Evolutionary conservation across 1,140 invertebrate genomes (phyloP).

Genomic region (Coboldia fuscipes): DNA sequence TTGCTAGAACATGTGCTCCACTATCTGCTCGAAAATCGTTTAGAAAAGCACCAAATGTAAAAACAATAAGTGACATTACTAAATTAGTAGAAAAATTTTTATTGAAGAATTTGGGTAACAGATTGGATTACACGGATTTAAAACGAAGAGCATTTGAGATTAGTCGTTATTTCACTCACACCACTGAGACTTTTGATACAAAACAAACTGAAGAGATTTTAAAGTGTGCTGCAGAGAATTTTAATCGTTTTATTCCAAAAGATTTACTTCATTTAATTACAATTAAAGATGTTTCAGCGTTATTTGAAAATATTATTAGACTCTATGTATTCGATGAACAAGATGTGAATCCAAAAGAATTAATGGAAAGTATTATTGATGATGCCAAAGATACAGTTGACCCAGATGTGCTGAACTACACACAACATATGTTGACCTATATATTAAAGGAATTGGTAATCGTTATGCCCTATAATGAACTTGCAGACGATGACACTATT

Average conservation of each 20-base stretch:
- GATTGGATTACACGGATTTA: constrained; percentile 11
- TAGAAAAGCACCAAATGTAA: constrained; percentile 10
- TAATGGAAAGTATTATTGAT: constrained; percentile 14
- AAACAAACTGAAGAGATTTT: constrained; percentile 13
- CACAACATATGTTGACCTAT: constrained; percentile 9
- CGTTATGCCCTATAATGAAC: neutral
- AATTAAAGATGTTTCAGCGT: constrained; percentile 10
- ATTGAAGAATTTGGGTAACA: constrained; percentile 10
- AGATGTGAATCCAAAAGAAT: constrained; percentile 15
- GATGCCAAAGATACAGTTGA: constrained; percentile 13
- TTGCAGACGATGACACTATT: neutral
- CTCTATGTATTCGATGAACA: constrained; percentile 14
- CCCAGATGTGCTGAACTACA: constrained; percentile 9
- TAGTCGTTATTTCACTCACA: constrained; percentile 13
- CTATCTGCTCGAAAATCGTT: constrained; percentile 6
- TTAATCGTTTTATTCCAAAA: constrained; percentile 15
- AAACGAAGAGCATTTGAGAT: constrained; percentile 11
- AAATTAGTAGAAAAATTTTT: constrained; percentile 14
- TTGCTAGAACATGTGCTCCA: constrained; percentile 4
- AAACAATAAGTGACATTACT: constrained; percentile 14
- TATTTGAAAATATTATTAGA: constrained; percentile 15
- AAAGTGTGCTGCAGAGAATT: constrained; percentile 13
- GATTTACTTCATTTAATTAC: constrained; percentile 15
- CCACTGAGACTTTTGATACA: constrained; percentile 15
- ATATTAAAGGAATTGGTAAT: constrained; percentile 5